These are phyloP conservation scores for Eretmocerus hayati DNA, from an alignment of 2,888 invertebrate species.

Conservation along the genomic window DNA sequence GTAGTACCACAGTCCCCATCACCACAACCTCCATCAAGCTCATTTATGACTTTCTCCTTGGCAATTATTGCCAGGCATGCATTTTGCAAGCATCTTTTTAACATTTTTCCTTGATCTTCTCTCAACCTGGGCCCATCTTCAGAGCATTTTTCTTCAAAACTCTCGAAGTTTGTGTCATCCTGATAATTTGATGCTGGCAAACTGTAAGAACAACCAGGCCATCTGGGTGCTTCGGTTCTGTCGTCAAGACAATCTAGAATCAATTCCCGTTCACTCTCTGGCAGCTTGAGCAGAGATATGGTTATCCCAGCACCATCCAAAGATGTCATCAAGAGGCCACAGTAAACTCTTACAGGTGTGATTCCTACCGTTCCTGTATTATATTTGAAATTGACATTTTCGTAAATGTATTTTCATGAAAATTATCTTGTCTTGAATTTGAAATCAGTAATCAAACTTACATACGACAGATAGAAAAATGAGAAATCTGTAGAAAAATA, in stretches of 20 bases:
- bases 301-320: conserved; percentile 73
- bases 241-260: conserved; percentile 56
- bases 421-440: no score
- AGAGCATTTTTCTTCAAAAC: conserved; percentile 1
- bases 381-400: no score
- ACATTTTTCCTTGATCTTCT: conserved; percentile 25
- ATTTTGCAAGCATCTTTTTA: conserved; percentile 44
- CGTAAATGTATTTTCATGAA: no score
- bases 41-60: conserved; percentile 35
- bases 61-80: conserved; percentile 36
- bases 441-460: no score
- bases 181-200: conserved; percentile 23
- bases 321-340: conserved; percentile 62
- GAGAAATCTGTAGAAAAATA: background rate
- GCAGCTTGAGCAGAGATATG: conserved; percentile 60
- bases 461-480: background rate
- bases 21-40: conserved; percentile 55
- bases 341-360: conserved; percentile 34
- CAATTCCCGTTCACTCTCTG: conserved; percentile 41
- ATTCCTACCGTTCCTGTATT: conserved; percentile 31
- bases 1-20: conserved; percentile 63
- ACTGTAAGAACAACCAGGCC: conserved; percentile 51
- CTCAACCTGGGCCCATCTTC: conserved; percentile 27
- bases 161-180: conserved; percentile 9
- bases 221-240: conserved; percentile 53